Evolutionary conservation across 2,888 invertebrate species (phyloP).

Genomic region (Catocala fraxini): DNA sequence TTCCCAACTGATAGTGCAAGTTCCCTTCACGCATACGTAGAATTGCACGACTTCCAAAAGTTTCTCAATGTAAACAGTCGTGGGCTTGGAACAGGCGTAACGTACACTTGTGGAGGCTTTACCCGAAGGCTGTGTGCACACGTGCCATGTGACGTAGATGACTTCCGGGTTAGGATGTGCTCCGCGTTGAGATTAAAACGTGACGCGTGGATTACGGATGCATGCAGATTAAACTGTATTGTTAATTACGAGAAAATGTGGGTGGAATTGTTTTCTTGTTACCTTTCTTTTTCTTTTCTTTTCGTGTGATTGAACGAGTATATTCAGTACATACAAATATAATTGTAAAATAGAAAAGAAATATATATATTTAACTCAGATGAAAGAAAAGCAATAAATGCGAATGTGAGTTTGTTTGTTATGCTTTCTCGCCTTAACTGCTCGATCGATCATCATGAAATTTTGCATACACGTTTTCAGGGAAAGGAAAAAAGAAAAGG

Average conservation of each 20-base stretch:
- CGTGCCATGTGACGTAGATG: neutral
- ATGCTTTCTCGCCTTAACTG: too few species aligned
- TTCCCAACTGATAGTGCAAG: neutral
- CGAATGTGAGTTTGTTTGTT: too few species aligned
- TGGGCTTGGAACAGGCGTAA: neutral
- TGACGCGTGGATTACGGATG: neutral
- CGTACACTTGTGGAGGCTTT: neutral
- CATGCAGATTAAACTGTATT: neutral
- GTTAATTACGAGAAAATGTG: neutral
- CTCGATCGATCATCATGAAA: too few species aligned
- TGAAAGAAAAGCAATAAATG: too few species aligned
- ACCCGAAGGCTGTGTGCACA: neutral
- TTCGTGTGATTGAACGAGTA: too few species aligned
- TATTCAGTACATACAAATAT: too few species aligned
- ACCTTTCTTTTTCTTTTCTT: too few species aligned
- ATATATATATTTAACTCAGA: too few species aligned
- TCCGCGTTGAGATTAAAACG: neutral
- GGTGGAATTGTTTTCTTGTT: too few species aligned
- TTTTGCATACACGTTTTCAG: too few species aligned
- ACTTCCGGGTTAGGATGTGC: neutral
- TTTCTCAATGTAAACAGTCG: conserved; percentile 1
- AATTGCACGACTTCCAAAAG: neutral
- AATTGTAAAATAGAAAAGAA: too few species aligned
- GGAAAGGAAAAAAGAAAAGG: too few species aligned
- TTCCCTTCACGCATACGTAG: neutral